phyloP scores from a whole-genome alignment of 2,113 vertebrate genomes.

The Phylloscopus trochilus region DNA sequence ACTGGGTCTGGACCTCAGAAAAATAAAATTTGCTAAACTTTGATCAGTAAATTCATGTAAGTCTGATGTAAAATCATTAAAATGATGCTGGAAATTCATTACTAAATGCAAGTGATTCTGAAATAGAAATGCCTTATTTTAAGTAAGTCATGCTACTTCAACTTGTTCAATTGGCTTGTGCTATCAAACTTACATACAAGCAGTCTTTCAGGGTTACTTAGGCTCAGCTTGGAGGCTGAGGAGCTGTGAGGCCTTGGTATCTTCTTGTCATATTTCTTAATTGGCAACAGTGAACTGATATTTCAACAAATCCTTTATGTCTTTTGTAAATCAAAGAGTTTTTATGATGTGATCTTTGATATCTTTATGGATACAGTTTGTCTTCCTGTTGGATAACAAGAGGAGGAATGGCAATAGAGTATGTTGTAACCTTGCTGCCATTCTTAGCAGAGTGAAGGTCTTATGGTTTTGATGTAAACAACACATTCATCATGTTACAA shows the following conservation, averaged over 20 bases:
- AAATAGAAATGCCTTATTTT: not conserved
- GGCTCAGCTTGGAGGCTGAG: not conserved
- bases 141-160: not conserved
- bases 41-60: not conserved
- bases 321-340: not conserved
- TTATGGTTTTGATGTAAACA: not conserved
- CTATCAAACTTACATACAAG: not conserved
- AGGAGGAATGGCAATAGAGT: not conserved
- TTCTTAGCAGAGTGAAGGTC: not conserved
- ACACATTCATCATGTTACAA: not conserved
- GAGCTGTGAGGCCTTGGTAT: not conserved
- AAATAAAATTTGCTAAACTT: not conserved
- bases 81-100: not conserved
- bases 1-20: not conserved
- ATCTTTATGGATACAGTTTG: not conserved
- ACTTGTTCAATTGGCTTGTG: accelerated
- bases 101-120: not conserved
- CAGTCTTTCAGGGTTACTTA: not conserved
- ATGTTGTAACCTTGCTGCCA: not conserved
- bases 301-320: not conserved
- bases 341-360: not conserved
- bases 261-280: not conserved
- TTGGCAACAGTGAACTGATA: not conserved
- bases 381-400: not conserved
- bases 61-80: not conserved